Conservation (phyloP, 2,113 vertebrate species). For the Neolamprologus toae region DNA sequence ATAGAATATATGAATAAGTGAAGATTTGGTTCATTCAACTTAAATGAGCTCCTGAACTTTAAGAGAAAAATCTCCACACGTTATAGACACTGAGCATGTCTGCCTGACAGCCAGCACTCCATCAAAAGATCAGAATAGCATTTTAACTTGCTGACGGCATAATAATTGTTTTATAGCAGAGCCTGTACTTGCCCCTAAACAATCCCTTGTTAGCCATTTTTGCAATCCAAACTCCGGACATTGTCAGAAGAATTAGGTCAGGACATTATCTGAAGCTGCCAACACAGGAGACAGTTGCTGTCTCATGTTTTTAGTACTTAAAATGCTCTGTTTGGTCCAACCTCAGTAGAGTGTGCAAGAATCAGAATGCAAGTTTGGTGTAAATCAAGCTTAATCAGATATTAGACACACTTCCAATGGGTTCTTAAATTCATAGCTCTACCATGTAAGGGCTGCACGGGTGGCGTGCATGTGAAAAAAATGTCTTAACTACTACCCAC, state of each 20-base stretch:
- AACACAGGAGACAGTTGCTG: background rate
- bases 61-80: background rate
- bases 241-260: background rate
- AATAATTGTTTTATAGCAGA: background rate
- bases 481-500: background rate
- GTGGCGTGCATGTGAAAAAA: background rate
- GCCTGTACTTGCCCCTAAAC: background rate
- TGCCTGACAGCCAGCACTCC: background rate
- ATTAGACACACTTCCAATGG: background rate
- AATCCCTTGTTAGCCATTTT: background rate
- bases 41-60: background rate
- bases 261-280: background rate
- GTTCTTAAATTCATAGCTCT: background rate
- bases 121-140: background rate
- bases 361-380: background rate
- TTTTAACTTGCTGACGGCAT: background rate
- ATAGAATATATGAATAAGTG: background rate
- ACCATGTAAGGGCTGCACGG: background rate
- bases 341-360: background rate
- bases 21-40: background rate
- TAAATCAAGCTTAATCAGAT: background rate
- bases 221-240: background rate
- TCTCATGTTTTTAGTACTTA: background rate
- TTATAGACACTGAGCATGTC: background rate
- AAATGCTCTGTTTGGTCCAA: background rate